Evolutionary conservation across 2,888 invertebrate genomes (phyloP), one percentile per base, ranked within the genome.

Genomic region (Cryptus viduatorius): DNA sequence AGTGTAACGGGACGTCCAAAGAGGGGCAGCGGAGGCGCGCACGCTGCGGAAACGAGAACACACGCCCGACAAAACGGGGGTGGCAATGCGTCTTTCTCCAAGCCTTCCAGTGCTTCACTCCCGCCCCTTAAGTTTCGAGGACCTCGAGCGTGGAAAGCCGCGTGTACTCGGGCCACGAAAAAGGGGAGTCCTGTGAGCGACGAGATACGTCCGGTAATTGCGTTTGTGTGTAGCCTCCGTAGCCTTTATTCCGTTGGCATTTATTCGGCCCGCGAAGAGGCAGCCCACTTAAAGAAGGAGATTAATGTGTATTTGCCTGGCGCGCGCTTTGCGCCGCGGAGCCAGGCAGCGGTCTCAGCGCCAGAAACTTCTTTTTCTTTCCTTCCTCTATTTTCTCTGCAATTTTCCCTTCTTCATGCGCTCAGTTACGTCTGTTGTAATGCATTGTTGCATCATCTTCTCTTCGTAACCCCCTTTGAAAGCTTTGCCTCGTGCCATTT

Each of bases 161-260:
- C 42, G 75, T 71, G 67, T 19, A 72, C 79, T 14, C 53, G 76
- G 65, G 71, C 83, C 12, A 50, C 67, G 80, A 68, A 56, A 64
- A 37, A 61, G 61, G n/a, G 46, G 65, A 64, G 56, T 4, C 44
- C 37, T 14, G 72, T 75, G 59, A 85, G 65, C 68, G 77, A 82
- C 75, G 85, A 82, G 85, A 88, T 89, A 89, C 88, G 90, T 88
- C 87, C 87, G 87, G 90, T 91, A 91, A 91, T 91, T 91, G 90
- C 91, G 89, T 91, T 91, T 91, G 91, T 90, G 90, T 91, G 91
- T 91, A 90, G 88, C 90, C 88, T 10, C 16, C 83, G 88, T 87
- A 89, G 90, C 90, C 89, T 91, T 90, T 90, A 91, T 91, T 91
- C 88, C 90, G 89, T 88, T 91, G 91, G 90, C 91, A 91, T 91